Conservation (phyloP, 2,797 vertebrate genomes). For the Balearica regulorum region DNA sequence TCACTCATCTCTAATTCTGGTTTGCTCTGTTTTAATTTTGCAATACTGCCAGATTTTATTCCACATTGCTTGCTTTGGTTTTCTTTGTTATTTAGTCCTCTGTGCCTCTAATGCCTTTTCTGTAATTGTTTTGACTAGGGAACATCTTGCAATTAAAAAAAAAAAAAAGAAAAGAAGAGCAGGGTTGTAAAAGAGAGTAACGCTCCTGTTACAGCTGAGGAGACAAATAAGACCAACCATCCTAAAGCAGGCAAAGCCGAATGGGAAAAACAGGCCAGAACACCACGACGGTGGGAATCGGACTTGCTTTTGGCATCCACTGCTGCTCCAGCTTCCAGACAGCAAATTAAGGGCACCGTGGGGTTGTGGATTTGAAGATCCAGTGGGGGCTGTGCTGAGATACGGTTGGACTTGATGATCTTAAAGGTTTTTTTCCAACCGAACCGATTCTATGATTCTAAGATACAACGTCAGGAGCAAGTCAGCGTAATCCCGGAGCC, state of each 20-base stretch:
- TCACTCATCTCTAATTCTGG: background rate
- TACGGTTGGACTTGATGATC: too few species aligned
- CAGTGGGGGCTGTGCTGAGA: background rate
- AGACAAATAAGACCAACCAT: background rate
- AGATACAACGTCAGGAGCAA: rapidly evolving
- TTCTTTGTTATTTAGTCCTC: background rate
- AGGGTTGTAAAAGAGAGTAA: background rate
- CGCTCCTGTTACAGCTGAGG: background rate
- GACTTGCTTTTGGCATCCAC: background rate
- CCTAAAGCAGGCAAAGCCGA: background rate
- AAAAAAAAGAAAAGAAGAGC: background rate
- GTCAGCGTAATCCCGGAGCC: background rate
- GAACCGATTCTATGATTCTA: too few species aligned
- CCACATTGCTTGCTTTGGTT: background rate
- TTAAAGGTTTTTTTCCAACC: too few species aligned
- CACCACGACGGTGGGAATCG: rapidly evolving
- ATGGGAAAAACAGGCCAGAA: background rate
- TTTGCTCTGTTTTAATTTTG: background rate
- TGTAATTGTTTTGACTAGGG: background rate
- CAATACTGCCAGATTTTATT: background rate
- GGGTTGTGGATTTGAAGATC: background rate
- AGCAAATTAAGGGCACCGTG: background rate
- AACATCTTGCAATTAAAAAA: background rate
- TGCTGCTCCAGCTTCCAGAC: background rate
- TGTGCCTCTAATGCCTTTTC: background rate